Conservation (phyloP, 2,113 vertebrate genomes). For the Lophotis ruficrista region DNA sequence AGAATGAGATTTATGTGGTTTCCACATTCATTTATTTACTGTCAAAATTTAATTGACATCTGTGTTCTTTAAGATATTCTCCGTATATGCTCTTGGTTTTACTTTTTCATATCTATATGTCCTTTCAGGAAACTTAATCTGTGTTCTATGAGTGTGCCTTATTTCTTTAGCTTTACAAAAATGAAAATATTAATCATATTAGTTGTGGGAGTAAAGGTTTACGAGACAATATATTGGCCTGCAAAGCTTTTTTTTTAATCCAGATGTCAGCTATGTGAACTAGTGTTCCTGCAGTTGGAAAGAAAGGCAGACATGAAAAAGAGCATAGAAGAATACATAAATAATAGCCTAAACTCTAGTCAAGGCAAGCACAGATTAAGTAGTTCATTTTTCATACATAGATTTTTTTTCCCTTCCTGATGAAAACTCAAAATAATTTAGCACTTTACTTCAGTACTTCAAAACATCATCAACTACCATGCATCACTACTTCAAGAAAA, state of each 20-base stretch:
- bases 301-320: background rate
- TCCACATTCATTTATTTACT: background rate
- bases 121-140: background rate
- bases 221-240: background rate
- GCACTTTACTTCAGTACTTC: background rate
- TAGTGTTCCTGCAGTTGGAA: background rate
- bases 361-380: background rate
- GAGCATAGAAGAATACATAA: background rate
- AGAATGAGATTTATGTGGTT: background rate
- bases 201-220: background rate
- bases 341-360: background rate
- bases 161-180: background rate
- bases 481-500: background rate
- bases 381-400: background rate
- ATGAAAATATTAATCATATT: background rate
- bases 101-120: background rate
- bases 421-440: background rate
- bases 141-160: background rate
- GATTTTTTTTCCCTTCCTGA: background rate
- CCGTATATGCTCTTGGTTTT: accelerated
- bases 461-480: background rate
- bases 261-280: background rate
- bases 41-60: background rate
- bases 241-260: background rate
- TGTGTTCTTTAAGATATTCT: background rate